A percentile compares a stretch with the other conserved stretches of the same genome.
Evolutionary conservation across 2,113 vertebrate species (phyloP).

Genomic region (Chauna torquata): DNA sequence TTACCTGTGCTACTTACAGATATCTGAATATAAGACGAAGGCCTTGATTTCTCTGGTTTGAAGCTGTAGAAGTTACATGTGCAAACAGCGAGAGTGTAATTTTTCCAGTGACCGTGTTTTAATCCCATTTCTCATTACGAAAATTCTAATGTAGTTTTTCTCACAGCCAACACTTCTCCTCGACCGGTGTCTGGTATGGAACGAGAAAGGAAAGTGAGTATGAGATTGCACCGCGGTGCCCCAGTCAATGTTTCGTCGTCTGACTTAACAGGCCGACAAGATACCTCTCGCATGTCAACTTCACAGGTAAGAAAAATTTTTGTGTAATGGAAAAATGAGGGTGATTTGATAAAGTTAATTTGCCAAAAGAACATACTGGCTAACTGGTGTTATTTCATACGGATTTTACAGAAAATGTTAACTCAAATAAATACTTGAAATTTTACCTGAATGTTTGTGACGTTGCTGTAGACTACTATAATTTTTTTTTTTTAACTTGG

Average conservation of each 20-base stretch:
- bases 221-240: conserved; percentile 92
- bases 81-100: background rate
- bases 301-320: conserved; percentile 85
- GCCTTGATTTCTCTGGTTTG: background rate
- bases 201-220: conserved; percentile 94
- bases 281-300: conserved; percentile 96
- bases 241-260: conserved; percentile 93
- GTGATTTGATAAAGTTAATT: background rate
- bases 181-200: conserved; percentile 90
- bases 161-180: conserved; percentile 87
- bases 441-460: background rate
- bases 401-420: background rate
- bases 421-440: background rate
- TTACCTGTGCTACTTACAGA: background rate
- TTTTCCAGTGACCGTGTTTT: background rate
- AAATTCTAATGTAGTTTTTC: background rate
- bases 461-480: background rate
- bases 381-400: background rate
- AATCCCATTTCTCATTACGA: background rate
- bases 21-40: background rate
- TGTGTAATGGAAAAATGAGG: background rate
- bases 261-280: conserved; percentile 92
- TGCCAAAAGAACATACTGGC: background rate
- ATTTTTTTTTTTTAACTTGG: background rate
- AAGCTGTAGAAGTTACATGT: background rate